Base-by-base conservation (phyloP, 2,113 vertebrate genomes). In the Dicrurus megarhynchus region DNA sequence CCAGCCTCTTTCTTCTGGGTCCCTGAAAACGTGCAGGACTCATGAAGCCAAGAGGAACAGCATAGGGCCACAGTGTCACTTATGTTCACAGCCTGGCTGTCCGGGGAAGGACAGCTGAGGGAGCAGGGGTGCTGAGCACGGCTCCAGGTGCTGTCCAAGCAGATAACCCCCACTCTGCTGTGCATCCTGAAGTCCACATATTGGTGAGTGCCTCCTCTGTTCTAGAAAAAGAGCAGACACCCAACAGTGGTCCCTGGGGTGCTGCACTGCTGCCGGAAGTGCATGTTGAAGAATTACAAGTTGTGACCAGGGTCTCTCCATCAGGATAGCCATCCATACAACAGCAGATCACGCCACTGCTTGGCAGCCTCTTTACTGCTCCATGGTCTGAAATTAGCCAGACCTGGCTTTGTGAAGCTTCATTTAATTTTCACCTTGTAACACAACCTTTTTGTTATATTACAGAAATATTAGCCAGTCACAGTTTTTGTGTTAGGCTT, bases 121-220 rank as follows among this genome's bases (percentile, higher is more conserved):
- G 24, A 27, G 1, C 3, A 4, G 41, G 56, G 65, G 13, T 1
- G 16, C 79, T 86, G 59, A 84, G 53, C 37, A 32, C 46, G 50
- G 57, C 63, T 41, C 55, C 53, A 86, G 53, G n/a, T 57, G n/a
- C 24, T 77, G 59, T 33, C 39, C 71, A 68, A 57, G 39, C 9
- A n/a, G 53, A 59, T 67, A 67, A 50, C 1, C 1, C 12, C 8
- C 0, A 0, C 14, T 39, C 37, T 63, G 32, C 23, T 50, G 23
- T 39, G 1, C 26, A 42, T 18, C 37, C 64, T 77, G 47, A 81
- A 77, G 26, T 16, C 14, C 79, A 84, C 23, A 6, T 47, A 24
- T 4, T 5, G 21, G 21, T 59, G 35, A 81, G 11, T 9, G 53
- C 57, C 55, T 92, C 65, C 13, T 47, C 35, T 78, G 0, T 15